Evolutionary conservation across 2,888 invertebrate species (phyloP).

Genomic region (Drosophila tripunctata): DNA sequence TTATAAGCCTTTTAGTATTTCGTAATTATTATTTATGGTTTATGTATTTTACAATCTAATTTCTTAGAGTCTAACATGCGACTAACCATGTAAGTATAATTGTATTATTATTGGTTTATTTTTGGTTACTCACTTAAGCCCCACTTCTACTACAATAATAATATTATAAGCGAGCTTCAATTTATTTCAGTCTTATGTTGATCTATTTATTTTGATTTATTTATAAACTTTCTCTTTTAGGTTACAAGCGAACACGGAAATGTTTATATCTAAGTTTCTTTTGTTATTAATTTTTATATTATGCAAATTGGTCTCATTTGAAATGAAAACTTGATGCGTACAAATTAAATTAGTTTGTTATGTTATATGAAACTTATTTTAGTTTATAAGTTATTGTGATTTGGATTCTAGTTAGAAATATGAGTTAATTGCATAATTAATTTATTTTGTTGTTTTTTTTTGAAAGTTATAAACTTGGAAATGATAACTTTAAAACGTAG

Average conservation of each 20-base stretch:
- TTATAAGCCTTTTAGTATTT: slow-evolving; percentile 42
- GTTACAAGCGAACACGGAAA: slow-evolving; percentile 48
- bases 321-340: slow-evolving; percentile 52
- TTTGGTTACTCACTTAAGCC: slow-evolving; percentile 29
- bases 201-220: slow-evolving; percentile 3
- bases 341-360: slow-evolving; percentile 66
- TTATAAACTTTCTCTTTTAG: slow-evolving; percentile 52
- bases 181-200: neutral
- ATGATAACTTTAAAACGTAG: neutral
- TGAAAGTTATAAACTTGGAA: slow-evolving; percentile 10
- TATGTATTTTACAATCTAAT: slow-evolving; percentile 66
- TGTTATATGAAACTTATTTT: slow-evolving; percentile 21
- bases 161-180: neutral
- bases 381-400: slow-evolving; percentile 56
- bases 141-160: neutral
- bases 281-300: slow-evolving; percentile 41
- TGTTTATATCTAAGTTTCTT: slow-evolving; percentile 53
- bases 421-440: slow-evolving; percentile 26
- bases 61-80: slow-evolving; percentile 75
- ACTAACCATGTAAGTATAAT: slow-evolving; percentile 74
- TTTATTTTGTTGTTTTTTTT: slow-evolving; percentile 25
- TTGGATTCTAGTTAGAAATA: slow-evolving; percentile 55
- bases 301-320: slow-evolving; percentile 64
- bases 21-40: slow-evolving; percentile 50
- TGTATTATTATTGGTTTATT: slow-evolving; percentile 47